Percentiles rank a stretch among this genome's conserved stretches.
phyloP scores from a whole-genome alignment of 2,113 vertebrate species.

The Aleadryas rufinucha region DNA sequence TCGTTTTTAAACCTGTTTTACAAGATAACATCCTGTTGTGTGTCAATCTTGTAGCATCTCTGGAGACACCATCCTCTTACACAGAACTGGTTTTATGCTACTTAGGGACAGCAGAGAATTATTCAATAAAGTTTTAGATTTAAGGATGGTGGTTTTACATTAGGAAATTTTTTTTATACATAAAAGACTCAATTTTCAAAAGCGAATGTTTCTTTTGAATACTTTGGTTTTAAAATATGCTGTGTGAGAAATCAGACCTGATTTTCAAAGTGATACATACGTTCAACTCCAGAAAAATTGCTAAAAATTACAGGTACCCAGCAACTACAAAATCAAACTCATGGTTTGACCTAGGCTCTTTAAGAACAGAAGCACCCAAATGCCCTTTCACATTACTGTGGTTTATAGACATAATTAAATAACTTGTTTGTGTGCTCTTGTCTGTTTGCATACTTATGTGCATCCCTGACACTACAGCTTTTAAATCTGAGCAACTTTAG shows the following conservation, averaged over 20 bases:
- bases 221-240: background rate
- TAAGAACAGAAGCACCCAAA: background rate
- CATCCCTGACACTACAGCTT: background rate
- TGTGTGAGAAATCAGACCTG: background rate
- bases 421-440: background rate
- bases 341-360: background rate
- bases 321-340: background rate
- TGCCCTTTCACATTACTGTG: background rate
- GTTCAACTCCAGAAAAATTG: background rate
- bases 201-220: background rate
- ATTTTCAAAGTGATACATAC: background rate
- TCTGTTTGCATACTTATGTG: background rate
- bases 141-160: background rate
- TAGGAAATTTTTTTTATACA: background rate
- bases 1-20: background rate
- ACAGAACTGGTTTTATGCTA: background rate
- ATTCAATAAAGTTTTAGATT: background rate
- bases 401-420: background rate
- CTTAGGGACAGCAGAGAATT: background rate
- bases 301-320: background rate
- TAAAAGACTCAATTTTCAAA: background rate
- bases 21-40: background rate
- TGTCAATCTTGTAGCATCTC: background rate
- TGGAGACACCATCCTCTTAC: background rate
- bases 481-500: background rate